Conservation (phyloP, 2,113 vertebrate genomes). For the Dinomys branickii region DNA sequence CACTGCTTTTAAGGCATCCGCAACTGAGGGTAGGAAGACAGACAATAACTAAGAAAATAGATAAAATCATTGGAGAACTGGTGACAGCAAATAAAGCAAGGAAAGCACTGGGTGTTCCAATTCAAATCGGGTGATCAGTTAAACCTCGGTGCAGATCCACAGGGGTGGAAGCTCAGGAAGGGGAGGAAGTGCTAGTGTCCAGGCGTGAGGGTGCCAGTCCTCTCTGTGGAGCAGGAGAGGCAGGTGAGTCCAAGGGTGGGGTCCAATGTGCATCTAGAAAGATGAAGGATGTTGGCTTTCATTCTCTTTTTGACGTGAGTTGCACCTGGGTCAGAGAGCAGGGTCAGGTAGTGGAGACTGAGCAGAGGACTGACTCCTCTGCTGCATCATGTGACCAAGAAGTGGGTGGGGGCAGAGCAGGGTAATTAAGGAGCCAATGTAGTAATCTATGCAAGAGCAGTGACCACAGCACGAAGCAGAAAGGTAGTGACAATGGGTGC, state of each 20-base stretch:
- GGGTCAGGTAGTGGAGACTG: fast-evolving
- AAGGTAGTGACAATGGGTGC: fast-evolving
- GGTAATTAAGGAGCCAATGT: neutral
- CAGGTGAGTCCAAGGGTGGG: neutral
- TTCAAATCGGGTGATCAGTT: neutral
- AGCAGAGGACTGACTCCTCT: no score
- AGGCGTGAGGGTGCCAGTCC: neutral
- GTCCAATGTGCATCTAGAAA: neutral
- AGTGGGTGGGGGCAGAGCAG: no score
- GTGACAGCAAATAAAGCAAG: neutral
- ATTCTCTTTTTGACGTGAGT: no score
- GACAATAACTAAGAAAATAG: neutral
- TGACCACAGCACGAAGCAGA: neutral
- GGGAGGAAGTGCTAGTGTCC: no score
- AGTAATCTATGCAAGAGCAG: neutral
- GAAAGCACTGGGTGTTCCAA: neutral
- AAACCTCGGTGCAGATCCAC: neutral
- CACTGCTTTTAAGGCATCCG: no score
- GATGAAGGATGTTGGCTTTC: neutral
- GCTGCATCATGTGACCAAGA: fast-evolving
- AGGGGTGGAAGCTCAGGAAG: neutral
- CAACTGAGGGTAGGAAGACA: neutral
- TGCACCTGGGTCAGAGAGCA: neutral
- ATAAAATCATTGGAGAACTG: neutral
- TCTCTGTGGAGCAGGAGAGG: neutral